Base-by-base conservation (phyloP, 2,888 invertebrate genomes). In the Pheosia tremula region DNA sequence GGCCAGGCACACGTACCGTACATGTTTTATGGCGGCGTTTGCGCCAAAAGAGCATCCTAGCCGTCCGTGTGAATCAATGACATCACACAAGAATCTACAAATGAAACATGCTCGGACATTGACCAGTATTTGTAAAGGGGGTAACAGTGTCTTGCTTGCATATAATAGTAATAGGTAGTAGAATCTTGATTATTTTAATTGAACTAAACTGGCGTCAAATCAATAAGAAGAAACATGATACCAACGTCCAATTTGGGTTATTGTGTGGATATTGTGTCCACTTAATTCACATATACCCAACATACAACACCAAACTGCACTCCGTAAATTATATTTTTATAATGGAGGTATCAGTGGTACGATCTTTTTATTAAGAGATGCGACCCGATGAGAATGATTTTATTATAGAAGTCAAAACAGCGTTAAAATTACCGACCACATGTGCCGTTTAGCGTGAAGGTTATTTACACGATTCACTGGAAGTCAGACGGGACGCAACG, bases 371-470 rank as follows among this genome's bases (percentile, higher is more conserved):
- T 55, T 36, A 56, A 43, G 43, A 56, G 41, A 56, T 36, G 45
- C 13, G 56, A 8, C 36, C 45, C 10, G 24, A 45, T 45, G 10
- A 11, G 36, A 56, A 56, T 56, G 64, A 71, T 68, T 67, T 70
- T 71, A 74, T 75, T 68, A 68, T 74, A 60, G 67, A 71, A 71
- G 66, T 64, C 70, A 73, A 74, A 75, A 66, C 71, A 63, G 57
- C 67, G 68, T 73, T 67, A 75, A 77, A 66, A 76, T 78, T 71
- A 79, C 73, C 73, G 70, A 73, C 69, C 81, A 84, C 83, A 84
- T 84, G 81, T 80, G 82, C 79, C 73, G 79, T 78, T 79, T 70
- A 74, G 75, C 73, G 77, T 83, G 85, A 86, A 86, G 85, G 85
- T 85, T 78, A 81, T 77, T 77, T 80, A 77, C 78, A 82, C 81